phyloP scores from a whole-genome alignment of 2,888 invertebrate genomes.

The Xanthia icteritia region DNA sequence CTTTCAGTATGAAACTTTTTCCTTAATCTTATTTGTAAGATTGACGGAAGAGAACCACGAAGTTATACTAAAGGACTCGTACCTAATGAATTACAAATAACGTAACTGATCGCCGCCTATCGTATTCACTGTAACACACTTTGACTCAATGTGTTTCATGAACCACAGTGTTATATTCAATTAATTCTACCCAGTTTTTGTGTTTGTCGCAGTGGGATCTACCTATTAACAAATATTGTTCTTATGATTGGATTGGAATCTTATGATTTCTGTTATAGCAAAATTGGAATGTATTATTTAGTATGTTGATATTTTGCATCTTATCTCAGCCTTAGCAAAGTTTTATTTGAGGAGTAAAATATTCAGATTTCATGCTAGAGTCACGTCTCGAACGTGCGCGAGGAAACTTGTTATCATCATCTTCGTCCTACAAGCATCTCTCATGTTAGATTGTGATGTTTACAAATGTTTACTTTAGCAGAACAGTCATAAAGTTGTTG shows the following conservation, averaged over 20 bases:
- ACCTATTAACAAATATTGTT: constrained; percentile 32
- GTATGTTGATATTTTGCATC: constrained; percentile 28
- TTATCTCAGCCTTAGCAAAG: constrained; percentile 25
- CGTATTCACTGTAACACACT: constrained; percentile 43
- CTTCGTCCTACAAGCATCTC: constrained; percentile 19
- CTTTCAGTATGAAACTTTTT: constrained; percentile 80
- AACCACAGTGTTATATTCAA: constrained; percentile 20
- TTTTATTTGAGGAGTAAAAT: constrained; percentile 37
- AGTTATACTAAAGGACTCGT: constrained; percentile 69
- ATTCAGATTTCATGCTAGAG: constrained; percentile 24
- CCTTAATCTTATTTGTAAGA: constrained; percentile 81
- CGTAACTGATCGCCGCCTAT: constrained; percentile 53
- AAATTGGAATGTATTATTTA: constrained; percentile 25
- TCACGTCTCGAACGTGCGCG: constrained; percentile 36
- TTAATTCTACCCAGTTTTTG: constrained; percentile 19
- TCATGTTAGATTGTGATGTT: constrained; percentile 41
- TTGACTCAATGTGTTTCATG: constrained; percentile 31
- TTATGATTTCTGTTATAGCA: constrained; percentile 1
- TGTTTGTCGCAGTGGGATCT: constrained; percentile 13
- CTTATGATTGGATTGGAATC: constrained; percentile 18
- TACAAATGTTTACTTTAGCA: constrained; percentile 39
- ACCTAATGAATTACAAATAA: constrained; percentile 69
- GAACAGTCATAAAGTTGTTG: constrained; percentile 33
- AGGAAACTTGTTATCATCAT: constrained; percentile 34
- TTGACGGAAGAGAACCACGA: constrained; percentile 69